These are phyloP conservation scores for Erinaceus europaeus DNA, from an alignment of 2,113 vertebrate species.

Conservation along the genomic window DNA sequence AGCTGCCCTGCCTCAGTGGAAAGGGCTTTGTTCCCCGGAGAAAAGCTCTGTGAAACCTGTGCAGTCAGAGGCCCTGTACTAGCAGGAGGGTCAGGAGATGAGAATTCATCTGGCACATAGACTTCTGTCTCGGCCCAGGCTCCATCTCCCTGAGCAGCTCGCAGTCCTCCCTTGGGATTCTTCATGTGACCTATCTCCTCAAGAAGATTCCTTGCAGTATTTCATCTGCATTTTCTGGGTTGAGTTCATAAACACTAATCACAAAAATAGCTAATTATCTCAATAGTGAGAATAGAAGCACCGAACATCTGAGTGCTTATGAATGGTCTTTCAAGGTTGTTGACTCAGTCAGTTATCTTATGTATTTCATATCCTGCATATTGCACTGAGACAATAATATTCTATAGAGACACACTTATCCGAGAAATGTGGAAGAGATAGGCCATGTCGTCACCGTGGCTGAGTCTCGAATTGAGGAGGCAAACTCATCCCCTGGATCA, in stretches of 20 bases:
- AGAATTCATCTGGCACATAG: conserved; percentile 30
- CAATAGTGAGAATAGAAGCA: conserved; percentile 24
- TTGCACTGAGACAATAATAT: background rate
- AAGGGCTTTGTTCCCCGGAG: conserved; percentile 36
- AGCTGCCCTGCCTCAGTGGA: background rate
- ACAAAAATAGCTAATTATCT: conserved; percentile 26
- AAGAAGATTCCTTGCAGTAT: conserved; percentile 3
- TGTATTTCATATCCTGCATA: conserved; percentile 10
- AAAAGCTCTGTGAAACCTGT: conserved; percentile 25
- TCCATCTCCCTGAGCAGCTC: background rate
- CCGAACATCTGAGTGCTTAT: conserved; percentile 8
- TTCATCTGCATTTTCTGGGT: conserved; percentile 24
- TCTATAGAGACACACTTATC: background rate
- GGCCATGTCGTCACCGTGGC: background rate
- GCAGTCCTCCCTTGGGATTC: background rate
- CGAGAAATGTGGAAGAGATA: conserved; percentile 10
- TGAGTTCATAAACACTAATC: conserved; percentile 51
- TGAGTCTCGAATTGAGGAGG: background rate
- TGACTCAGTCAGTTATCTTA: conserved; percentile 32
- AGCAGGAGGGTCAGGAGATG: background rate
- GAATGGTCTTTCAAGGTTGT: conserved; percentile 5
- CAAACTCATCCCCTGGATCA: background rate
- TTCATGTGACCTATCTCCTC: conserved; percentile 27
- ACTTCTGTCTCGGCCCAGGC: background rate
- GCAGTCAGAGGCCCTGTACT: too few species aligned